phyloP scores from a whole-genome alignment of 2,113 vertebrate species.

The Cyanistes caeruleus region DNA sequence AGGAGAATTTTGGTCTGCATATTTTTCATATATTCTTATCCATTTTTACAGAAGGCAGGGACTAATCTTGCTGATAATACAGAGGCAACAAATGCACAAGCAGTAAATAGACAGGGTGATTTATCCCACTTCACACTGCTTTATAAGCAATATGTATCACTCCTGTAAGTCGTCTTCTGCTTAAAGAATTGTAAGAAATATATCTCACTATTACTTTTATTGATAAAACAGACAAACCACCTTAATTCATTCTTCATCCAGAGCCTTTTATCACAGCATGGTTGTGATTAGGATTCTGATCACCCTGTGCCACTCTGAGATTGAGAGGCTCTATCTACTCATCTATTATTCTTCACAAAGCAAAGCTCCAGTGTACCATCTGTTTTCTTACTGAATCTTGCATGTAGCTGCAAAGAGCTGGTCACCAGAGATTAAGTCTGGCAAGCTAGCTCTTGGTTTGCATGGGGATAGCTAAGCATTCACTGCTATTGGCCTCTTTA shows the following conservation, averaged over 20 bases:
- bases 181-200: constrained; percentile 78
- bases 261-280: constrained; percentile 67
- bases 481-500: neutral
- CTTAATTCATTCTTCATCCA: constrained; percentile 73
- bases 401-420: constrained; percentile 37
- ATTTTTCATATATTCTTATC: constrained; percentile 59
- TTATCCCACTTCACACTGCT: constrained; percentile 73
- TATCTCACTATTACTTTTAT: constrained; percentile 76
- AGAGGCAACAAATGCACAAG: constrained; percentile 48
- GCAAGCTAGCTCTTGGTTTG: constrained; percentile 22
- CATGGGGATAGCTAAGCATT: neutral
- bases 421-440: constrained; percentile 40
- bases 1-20: constrained; percentile 45
- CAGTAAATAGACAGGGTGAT: constrained; percentile 76
- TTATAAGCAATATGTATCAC: constrained; percentile 76
- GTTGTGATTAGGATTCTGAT: constrained; percentile 71
- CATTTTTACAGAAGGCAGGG: constrained; percentile 58
- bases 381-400: constrained; percentile 71
- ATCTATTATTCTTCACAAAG: constrained; percentile 72
- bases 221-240: constrained; percentile 74
- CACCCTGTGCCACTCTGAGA: constrained; percentile 55
- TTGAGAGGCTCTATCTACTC: constrained; percentile 67
- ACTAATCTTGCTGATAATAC: constrained; percentile 73
- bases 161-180: constrained; percentile 52
- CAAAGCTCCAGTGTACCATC: constrained; percentile 64